A percentile compares a stretch with the other conserved stretches of the same genome.
These are phyloP conservation scores for Netelia inedita DNA, from an alignment of 2,888 invertebrate genomes.

Conservation along the genomic window DNA sequence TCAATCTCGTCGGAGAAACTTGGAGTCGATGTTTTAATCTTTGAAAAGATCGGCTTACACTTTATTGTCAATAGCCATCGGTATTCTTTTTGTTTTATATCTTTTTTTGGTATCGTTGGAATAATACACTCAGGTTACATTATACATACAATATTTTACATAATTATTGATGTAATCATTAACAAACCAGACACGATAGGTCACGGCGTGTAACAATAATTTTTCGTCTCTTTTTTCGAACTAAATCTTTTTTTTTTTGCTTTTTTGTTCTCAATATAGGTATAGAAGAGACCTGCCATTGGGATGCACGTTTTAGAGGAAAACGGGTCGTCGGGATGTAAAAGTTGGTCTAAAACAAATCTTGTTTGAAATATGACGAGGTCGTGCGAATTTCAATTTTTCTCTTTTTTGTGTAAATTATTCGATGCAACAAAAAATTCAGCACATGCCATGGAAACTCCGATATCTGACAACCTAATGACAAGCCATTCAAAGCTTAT, in stretches of 20 bases:
- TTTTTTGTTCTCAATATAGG: constrained; percentile 37
- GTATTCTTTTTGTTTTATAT: constrained; percentile 71
- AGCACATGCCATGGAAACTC: constrained; percentile 29
- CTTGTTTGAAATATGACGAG: too few relatives aligned
- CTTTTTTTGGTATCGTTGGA: constrained; percentile 77
- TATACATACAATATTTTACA: constrained; percentile 85
- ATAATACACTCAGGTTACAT: constrained; percentile 84
- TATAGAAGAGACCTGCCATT: constrained; percentile 55
- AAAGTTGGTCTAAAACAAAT: too few relatives aligned
- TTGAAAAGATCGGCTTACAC: constrained; percentile 83
- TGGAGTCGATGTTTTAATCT: constrained; percentile 65
- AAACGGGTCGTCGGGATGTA: neutral
- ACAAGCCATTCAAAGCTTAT: constrained; percentile 73
- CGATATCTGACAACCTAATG: constrained; percentile 65
- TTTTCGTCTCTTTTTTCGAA: constrained; percentile 60
- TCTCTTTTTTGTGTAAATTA: too few relatives aligned
- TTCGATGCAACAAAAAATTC: constrained; percentile 1
- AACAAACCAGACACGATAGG: constrained; percentile 81
- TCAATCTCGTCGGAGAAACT: constrained; percentile 11
- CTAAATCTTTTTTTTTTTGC: constrained; percentile 21
- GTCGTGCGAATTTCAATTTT: constrained; percentile 13
- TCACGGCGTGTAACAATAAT: constrained; percentile 81
- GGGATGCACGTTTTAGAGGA: constrained; percentile 33
- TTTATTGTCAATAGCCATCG: constrained; percentile 84
- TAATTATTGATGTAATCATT: constrained; percentile 81